Conservation (phyloP, 2,888 invertebrate genomes). For the Lasioglossum pauxillum region DNA sequence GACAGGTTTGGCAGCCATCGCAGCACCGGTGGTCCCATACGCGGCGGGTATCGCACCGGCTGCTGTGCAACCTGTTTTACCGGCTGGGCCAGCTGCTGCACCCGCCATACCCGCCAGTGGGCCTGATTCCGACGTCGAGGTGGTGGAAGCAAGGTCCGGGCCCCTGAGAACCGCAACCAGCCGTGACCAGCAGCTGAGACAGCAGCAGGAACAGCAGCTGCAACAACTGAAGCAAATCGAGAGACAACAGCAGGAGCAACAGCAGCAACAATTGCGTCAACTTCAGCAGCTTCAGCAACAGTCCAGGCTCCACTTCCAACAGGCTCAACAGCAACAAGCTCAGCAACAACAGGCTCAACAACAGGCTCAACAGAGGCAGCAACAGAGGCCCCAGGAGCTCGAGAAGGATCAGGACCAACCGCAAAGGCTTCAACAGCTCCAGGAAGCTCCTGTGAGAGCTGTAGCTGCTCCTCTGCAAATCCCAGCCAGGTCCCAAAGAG, state of each 20-base stretch:
- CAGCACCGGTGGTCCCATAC: slow-evolving; percentile 80
- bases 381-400: slow-evolving; percentile 19
- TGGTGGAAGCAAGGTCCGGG: slow-evolving; percentile 79
- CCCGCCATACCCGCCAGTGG: slow-evolving; percentile 76
- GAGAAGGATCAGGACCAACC: slow-evolving; percentile 24
- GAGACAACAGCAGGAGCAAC: slow-evolving; percentile 81
- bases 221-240: slow-evolving; percentile 56
- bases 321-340: slow-evolving; percentile 67
- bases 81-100: slow-evolving; percentile 58
- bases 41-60: slow-evolving; percentile 75
- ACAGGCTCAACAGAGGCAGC: slow-evolving; percentile 74
- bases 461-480: slow-evolving; percentile 60
- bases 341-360: slow-evolving; percentile 48
- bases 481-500: slow-evolving; percentile 49
- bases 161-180: slow-evolving; percentile 54
- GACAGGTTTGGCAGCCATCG: slow-evolving; percentile 78
- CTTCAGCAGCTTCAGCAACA: slow-evolving; percentile 84
- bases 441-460: slow-evolving; percentile 54
- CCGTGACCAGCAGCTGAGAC: slow-evolving; percentile 60
- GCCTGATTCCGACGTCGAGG: slow-evolving; percentile 82
- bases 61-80: slow-evolving; percentile 62
- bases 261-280: slow-evolving; percentile 67
- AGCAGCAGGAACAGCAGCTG: slow-evolving; percentile 61
- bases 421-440: slow-evolving; percentile 13
- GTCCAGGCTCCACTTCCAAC: slow-evolving; percentile 76